phyloP scores from a whole-genome alignment of 2,113 vertebrate genomes.

The Engraulis encrasicolus region DNA sequence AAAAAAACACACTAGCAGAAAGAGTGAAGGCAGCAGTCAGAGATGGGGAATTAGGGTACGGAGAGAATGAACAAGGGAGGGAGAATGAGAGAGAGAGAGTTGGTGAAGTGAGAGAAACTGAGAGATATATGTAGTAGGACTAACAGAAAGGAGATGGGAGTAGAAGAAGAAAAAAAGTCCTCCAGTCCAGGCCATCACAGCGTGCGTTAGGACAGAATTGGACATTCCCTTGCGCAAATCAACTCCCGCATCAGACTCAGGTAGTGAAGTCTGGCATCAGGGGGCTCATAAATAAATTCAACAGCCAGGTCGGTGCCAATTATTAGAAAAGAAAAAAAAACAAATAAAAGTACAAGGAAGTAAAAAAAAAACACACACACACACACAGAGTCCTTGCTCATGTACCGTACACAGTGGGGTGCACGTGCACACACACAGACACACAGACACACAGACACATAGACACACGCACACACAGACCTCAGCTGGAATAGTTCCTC shows the following conservation, averaged over 20 bases:
- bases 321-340: not conserved
- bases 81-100: not conserved
- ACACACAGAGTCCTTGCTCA: too few species aligned
- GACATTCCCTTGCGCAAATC: not conserved
- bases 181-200: slow-evolving; percentile 15
- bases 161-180: not conserved
- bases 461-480: not conserved
- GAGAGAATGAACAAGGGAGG: not conserved
- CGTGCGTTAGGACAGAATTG: not conserved
- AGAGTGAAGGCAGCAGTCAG: not conserved
- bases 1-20: not conserved
- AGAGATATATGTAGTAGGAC: not conserved
- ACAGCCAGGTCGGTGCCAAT: not conserved
- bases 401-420: too few species aligned
- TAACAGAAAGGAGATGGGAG: not conserved
- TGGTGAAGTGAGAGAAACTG: not conserved
- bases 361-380: not conserved
- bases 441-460: not conserved
- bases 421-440: too few species aligned
- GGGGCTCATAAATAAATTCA: slow-evolving; percentile 10
- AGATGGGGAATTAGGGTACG: not conserved
- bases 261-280: not conserved
- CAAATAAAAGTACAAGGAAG: not conserved
- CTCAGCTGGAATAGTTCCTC: not conserved
- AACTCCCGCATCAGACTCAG: not conserved